Evolutionary conservation across 2,888 invertebrate genomes (phyloP).

Genomic region (Epinotia nisella): DNA sequence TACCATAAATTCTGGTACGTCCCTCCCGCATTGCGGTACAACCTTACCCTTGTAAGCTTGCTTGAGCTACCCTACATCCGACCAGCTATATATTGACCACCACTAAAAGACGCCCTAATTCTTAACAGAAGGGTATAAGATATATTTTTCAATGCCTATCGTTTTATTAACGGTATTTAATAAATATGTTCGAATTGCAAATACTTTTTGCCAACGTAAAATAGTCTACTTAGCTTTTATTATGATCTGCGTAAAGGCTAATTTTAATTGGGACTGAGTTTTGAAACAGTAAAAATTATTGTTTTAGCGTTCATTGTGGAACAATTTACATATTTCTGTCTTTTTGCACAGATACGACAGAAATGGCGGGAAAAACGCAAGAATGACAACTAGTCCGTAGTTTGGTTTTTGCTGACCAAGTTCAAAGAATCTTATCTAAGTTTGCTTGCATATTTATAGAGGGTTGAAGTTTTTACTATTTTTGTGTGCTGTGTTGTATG

Average conservation of each 20-base stretch:
- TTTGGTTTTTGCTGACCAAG: conserved; percentile 23
- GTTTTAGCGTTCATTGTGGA: conserved; percentile 17
- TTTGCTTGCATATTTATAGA: conserved; percentile 17
- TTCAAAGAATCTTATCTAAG: conserved; percentile 6
- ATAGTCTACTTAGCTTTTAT: conserved; percentile 3
- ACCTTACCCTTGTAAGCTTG: conserved; percentile 40
- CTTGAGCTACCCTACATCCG: conserved; percentile 36
- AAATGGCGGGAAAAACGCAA: conserved; percentile 24
- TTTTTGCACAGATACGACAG: conserved; percentile 33
- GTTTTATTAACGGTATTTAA: neutral
- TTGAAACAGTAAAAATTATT: neutral
- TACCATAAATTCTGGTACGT: conserved; percentile 43
- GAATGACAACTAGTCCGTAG: conserved; percentile 29
- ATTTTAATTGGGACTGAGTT: conserved; percentile 9
- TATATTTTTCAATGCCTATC: neutral
- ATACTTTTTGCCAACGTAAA: neutral
- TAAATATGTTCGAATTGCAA: neutral
- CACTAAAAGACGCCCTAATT: neutral
- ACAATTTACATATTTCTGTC: conserved; percentile 39
- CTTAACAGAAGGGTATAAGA: neutral
- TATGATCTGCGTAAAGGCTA: neutral
- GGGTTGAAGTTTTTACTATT: conserved; percentile 2
- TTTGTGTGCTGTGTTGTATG: neutral
- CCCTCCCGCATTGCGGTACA: conserved; percentile 41
- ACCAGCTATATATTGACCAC: neutral